Evolutionary conservation across 2,113 vertebrate species (phyloP).

Genomic region (Xenopus laevis): DNA sequence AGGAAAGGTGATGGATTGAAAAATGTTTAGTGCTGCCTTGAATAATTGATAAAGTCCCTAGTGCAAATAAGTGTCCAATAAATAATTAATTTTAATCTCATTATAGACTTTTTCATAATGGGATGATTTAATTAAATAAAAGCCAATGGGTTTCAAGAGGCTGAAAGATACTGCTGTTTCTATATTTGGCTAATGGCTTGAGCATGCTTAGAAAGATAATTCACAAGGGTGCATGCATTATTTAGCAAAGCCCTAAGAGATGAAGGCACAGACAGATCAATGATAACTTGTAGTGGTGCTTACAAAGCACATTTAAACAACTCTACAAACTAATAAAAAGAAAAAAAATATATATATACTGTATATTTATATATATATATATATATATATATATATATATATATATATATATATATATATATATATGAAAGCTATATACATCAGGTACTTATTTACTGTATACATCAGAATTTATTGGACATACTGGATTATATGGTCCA

Average conservation of each 20-base stretch:
- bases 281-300: slow-evolving; percentile 92
- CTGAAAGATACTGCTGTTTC: slow-evolving; percentile 76
- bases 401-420: too few relatives aligned
- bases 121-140: slow-evolving; percentile 99
- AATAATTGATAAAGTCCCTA: slow-evolving; percentile 90
- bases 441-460: too few relatives aligned
- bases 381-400: too few relatives aligned
- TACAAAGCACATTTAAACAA: slow-evolving; percentile 84
- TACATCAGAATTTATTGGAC: too few relatives aligned
- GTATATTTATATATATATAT: too few relatives aligned
- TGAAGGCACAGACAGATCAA: slow-evolving; percentile 86
- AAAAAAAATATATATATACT: too few relatives aligned
- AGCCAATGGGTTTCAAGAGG: slow-evolving; percentile 84
- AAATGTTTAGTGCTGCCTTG: slow-evolving; percentile 86
- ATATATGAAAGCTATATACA: too few relatives aligned
- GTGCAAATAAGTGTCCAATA: slow-evolving; percentile 90
- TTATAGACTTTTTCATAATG: slow-evolving; percentile 99
- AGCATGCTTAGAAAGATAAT: slow-evolving; percentile 80
- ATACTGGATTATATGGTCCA: too few relatives aligned
- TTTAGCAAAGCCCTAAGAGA: slow-evolving; percentile 90
- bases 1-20: slow-evolving; percentile 94
- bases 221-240: slow-evolving; percentile 91
- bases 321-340: too few relatives aligned
- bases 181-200: slow-evolving; percentile 85
- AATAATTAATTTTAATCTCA: slow-evolving; percentile 99